Conservation (phyloP, 23 tunicate species). For the Trididemnum nubilum region DNA sequence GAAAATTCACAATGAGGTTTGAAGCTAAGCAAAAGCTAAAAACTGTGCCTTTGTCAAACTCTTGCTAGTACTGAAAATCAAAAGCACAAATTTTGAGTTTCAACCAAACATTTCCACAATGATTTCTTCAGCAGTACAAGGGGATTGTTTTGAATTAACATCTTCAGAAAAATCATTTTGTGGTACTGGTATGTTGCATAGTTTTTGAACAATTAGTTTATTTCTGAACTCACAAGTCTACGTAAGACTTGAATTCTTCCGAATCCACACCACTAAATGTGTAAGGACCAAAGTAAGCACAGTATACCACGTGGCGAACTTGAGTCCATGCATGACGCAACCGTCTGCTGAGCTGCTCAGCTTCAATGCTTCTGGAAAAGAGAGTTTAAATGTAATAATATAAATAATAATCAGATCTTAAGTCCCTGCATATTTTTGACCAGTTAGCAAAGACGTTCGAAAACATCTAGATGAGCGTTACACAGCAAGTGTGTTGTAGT, state of each 20-base stretch:
- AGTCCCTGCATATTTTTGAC: not conserved
- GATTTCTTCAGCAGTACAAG: too few species aligned
- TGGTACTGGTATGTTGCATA: too few species aligned
- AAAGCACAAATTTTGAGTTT: too few species aligned
- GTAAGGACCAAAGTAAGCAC: slow-evolving; percentile 49
- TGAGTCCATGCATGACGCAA: slow-evolving; percentile 70
- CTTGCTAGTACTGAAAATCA: too few species aligned
- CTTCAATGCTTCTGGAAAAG: slow-evolving; percentile 37
- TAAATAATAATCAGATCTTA: not conserved
- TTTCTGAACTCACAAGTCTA: slow-evolving; percentile 65
- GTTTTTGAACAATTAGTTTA: too few species aligned
- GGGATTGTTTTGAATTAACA: too few species aligned
- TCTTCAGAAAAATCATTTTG: too few species aligned
- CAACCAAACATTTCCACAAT: too few species aligned
- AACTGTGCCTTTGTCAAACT: too few species aligned
- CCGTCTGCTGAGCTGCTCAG: slow-evolving; percentile 26
- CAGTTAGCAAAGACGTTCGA: not conserved
- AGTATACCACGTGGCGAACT: slow-evolving; percentile 36
- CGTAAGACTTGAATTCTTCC: slow-evolving; percentile 50
- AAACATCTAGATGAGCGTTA: not conserved
- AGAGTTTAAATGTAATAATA: not conserved
- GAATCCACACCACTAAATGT: slow-evolving; percentile 25
- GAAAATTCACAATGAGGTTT: too few species aligned
- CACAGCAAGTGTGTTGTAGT: too few species aligned
- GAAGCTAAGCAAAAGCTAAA: too few species aligned